Evolutionary conservation across 1,140 invertebrate genomes (phyloP), one percentile per base, ranked within the genome.

Genomic region (Hylyphantes graminicola): DNA sequence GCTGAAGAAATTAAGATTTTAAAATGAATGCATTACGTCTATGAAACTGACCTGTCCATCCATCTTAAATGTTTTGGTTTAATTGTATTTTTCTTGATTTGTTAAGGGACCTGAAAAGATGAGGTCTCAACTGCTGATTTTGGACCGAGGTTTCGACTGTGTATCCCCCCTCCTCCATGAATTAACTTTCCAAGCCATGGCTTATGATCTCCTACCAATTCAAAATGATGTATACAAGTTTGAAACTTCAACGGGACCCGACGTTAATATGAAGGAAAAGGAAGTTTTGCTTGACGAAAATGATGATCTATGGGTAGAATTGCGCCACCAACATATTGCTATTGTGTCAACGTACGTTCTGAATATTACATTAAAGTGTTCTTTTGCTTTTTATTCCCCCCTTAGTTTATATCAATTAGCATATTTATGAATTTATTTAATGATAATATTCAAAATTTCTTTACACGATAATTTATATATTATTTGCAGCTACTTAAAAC

Each of bases 191-290:
- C 98, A 99, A 92, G 98, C 98, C 48, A 99, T 99, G 98, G 96
- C 97, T 21, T 99, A 99, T 89, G 98, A 99, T 92, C 92, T 99
- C 72, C 91, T 99, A 84, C 95, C 96, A 48, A 99, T 99, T 87
- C 96, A 99, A 88, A 99, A 99, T 90, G 98, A 99, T 91, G 98
- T 99, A 7, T 99, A 99, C 91, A 97, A 96, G 93, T 98, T 98
- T 90, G 96, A 98, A 89, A 94, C 94, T 13, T 90, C 91, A 8
- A 93, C 91, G 76, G 94, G 93, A 86, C 93, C 93, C 73, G 93
- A 93, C 35, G 86, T 85, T 5, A 84, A 81, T 59, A 72, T 85
- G 9, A 84, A 81, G 55, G 94, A 97, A 87, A 99, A 99, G 89
- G 98, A 99, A 91, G 98, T 99, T 12, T 91, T 99, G 7, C 90